These are phyloP conservation scores for Leptarthrus brevirostris DNA, from an alignment of 2,888 invertebrate species.

Conservation along the genomic window DNA sequence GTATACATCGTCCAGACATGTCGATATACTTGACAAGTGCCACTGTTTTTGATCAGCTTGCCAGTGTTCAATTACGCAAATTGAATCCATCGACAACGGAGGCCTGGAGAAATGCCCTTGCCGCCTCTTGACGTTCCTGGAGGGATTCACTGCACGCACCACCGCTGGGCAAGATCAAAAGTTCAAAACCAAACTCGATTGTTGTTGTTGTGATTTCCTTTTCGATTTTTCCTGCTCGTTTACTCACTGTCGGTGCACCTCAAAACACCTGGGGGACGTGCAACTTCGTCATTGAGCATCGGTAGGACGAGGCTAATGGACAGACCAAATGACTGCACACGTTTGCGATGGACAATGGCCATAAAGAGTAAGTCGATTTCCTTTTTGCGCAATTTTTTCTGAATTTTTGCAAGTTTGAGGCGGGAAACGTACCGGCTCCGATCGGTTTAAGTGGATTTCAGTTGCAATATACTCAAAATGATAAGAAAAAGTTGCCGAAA, in stretches of 20 bases:
- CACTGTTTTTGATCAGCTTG: slow-evolving; percentile 39
- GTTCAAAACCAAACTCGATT: slow-evolving; percentile 35
- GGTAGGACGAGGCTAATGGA: slow-evolving; percentile 17
- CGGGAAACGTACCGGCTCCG: not conserved
- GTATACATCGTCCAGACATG: not conserved
- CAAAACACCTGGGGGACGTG: slow-evolving; percentile 35
- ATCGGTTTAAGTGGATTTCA: slow-evolving; percentile 17
- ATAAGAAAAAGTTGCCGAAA: slow-evolving; percentile 18
- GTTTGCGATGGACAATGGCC: slow-evolving; percentile 19
- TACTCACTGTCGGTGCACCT: slow-evolving; percentile 34
- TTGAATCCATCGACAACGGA: slow-evolving; percentile 19
- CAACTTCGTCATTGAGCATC: not conserved
- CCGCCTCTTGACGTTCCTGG: not conserved
- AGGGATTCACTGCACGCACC: slow-evolving; percentile 5
- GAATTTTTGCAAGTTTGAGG: not conserved
- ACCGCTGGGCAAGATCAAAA: slow-evolving; percentile 38
- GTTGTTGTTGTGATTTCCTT: slow-evolving; percentile 32
- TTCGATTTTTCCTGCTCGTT: slow-evolving; percentile 35
- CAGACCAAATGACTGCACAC: slow-evolving; percentile 40
- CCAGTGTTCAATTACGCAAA: slow-evolving; percentile 45
- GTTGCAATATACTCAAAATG: slow-evolving; percentile 12
- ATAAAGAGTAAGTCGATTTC: slow-evolving; percentile 18
- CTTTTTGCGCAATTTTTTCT: not conserved
- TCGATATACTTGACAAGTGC: slow-evolving; percentile 38
- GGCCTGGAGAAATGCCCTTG: not conserved